phyloP scores from a whole-genome alignment of 2,888 invertebrate genomes.

The Coelopa pilipes region DNA sequence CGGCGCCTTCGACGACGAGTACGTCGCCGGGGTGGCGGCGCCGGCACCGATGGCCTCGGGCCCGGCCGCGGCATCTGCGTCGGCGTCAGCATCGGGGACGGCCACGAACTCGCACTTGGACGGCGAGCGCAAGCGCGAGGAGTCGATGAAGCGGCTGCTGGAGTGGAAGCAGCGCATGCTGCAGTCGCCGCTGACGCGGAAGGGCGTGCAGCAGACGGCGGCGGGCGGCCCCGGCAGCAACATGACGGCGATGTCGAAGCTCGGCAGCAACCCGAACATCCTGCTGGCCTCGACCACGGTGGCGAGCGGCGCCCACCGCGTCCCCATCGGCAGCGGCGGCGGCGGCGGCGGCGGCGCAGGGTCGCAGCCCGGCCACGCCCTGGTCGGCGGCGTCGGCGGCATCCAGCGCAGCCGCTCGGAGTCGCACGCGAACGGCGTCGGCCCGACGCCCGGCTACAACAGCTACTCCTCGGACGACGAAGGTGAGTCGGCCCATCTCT shows the following conservation, averaged over 20 bases:
- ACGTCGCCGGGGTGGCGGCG: slow-evolving; percentile 41
- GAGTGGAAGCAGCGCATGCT: slow-evolving; percentile 95
- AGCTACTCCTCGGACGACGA: slow-evolving; percentile 92
- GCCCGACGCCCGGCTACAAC: slow-evolving; percentile 71
- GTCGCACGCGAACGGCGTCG: slow-evolving; percentile 70
- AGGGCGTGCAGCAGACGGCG: slow-evolving; percentile 70
- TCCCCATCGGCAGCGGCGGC: slow-evolving; percentile 38
- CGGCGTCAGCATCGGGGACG: slow-evolving; percentile 45
- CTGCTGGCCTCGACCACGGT: slow-evolving; percentile 58
- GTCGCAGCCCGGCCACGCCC: slow-evolving; percentile 32
- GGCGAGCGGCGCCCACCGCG: slow-evolving; percentile 58
- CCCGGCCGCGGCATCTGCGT: slow-evolving; percentile 34
- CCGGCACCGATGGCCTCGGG: slow-evolving; percentile 51
- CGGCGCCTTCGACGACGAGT: slow-evolving; percentile 67
- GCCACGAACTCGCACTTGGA: slow-evolving; percentile 65
- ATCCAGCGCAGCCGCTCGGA: slow-evolving; percentile 67
- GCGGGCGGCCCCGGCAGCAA: slow-evolving; percentile 59
- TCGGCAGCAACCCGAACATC: slow-evolving; percentile 65
- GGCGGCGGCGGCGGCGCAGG: slow-evolving; percentile 27
- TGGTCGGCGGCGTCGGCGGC: slow-evolving; percentile 52
- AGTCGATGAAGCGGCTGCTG: slow-evolving; percentile 88
- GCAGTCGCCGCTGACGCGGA: slow-evolving; percentile 86
- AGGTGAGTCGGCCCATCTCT: slow-evolving; percentile 73
- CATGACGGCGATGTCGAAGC: slow-evolving; percentile 64
- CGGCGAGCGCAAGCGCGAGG: slow-evolving; percentile 86